A percentile compares a stretch with the other conserved stretches of the same genome.
These are phyloP conservation scores for Synergus gifuensis DNA, from an alignment of 2,888 invertebrate genomes.

Conservation along the genomic window DNA sequence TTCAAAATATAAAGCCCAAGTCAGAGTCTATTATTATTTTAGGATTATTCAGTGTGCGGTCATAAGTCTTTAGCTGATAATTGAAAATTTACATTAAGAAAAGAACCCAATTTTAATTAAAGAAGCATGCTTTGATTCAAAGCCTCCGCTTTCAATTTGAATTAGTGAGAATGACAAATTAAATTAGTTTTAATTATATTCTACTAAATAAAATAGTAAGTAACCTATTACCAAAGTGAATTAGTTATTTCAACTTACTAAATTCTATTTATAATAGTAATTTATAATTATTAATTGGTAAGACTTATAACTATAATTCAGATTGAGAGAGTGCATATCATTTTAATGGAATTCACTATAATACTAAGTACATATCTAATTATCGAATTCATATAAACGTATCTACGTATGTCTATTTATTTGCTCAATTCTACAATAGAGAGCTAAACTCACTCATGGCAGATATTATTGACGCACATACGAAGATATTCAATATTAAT, in stretches of 20 bases:
- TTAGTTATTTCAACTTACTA: too few relatives aligned
- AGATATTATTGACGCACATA: not conserved
- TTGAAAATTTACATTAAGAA: too few relatives aligned
- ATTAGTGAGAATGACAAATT: too few relatives aligned
- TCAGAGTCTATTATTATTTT: slow-evolving; percentile 1
- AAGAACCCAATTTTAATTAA: too few relatives aligned
- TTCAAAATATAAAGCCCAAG: not conserved
- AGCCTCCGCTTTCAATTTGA: too few relatives aligned
- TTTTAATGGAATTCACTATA: not conserved
- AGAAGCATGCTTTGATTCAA: not conserved
- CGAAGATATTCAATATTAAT: not conserved
- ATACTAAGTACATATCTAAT: not conserved
- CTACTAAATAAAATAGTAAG: too few relatives aligned
- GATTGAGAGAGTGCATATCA: not conserved
- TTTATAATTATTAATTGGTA: too few relatives aligned
- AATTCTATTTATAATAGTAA: too few relatives aligned
- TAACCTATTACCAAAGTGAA: too few relatives aligned
- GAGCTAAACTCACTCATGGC: not conserved
- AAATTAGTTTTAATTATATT: too few relatives aligned
- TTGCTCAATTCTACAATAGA: not conserved
- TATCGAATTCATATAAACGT: not conserved
- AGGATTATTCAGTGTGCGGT: not conserved
- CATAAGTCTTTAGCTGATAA: not conserved
- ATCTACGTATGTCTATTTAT: not conserved
- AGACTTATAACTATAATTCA: too few relatives aligned